These are phyloP conservation scores for Trachymyrmex septentrionalis DNA, from an alignment of 1,140 invertebrate genomes.

Conservation along the genomic window DNA sequence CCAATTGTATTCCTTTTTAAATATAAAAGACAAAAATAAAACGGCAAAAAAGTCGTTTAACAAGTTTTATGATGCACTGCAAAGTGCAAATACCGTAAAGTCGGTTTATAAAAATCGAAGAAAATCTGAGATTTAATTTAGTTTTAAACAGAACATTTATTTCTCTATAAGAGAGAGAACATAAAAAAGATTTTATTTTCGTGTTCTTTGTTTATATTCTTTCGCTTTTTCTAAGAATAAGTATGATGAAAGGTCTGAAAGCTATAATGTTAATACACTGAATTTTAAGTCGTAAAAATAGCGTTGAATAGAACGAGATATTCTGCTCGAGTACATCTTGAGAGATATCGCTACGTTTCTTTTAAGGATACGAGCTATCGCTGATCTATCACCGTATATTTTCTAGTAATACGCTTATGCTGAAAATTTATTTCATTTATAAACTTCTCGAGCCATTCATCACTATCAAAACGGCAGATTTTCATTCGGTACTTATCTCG, in stretches of 20 bases:
- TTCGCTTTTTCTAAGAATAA: background rate
- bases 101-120: background rate
- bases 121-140: background rate
- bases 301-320: constrained; percentile 23
- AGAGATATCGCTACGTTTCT: background rate
- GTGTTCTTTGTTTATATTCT: background rate
- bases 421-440: constrained; percentile 61
- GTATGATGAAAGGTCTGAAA: background rate
- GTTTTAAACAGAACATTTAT: background rate
- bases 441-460: constrained; percentile 52
- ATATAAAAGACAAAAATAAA: background rate
- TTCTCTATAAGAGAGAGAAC: no score
- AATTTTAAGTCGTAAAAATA: background rate
- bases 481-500: constrained; percentile 19
- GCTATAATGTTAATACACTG: constrained; percentile 5
- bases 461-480: constrained; percentile 37
- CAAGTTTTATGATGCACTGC: no score
- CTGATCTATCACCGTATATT: background rate
- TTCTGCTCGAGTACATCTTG: background rate
- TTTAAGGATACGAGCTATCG: background rate
- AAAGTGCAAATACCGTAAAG: background rate
- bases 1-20: background rate
- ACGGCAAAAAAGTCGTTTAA: no score
- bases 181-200: background rate
- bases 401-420: constrained; percentile 34